Conservation (phyloP, 2,113 vertebrate species). For the Petroica traversi region DNA sequence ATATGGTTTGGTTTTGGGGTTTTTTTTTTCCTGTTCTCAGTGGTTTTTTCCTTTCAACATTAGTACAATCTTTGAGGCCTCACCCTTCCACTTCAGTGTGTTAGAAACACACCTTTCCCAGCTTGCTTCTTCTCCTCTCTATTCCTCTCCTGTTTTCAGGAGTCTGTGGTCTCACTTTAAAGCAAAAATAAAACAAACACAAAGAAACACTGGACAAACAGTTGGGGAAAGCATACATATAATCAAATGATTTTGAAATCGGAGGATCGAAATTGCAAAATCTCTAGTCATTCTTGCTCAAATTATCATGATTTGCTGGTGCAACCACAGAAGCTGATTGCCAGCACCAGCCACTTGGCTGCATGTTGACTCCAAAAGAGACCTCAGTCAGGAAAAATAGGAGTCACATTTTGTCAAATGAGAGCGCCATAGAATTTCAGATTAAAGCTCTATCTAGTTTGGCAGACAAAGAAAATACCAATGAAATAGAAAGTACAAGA, state of each 20-base stretch:
- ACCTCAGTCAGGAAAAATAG: neutral
- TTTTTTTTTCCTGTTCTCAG: neutral
- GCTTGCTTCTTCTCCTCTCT: neutral
- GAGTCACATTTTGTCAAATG: neutral
- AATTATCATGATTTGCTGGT: neutral
- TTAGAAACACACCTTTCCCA: neutral
- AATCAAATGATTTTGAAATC: neutral
- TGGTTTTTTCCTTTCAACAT: neutral
- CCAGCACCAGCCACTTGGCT: neutral
- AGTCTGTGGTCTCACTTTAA: neutral
- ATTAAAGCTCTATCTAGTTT: neutral
- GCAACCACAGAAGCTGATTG: neutral
- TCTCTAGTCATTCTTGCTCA: neutral
- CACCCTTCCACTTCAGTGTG: neutral
- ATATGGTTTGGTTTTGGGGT: fast-evolving
- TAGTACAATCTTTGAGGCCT: neutral
- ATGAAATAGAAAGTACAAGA: neutral
- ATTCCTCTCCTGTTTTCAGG: neutral
- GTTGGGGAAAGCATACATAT: neutral
- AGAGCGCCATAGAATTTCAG: neutral
- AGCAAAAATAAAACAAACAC: neutral
- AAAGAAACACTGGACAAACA: neutral
- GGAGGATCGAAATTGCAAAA: neutral
- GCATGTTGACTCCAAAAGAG: neutral
- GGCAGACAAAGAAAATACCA: neutral